Evolutionary conservation across 2,797 vertebrate species (phyloP).

Genomic region (Hybognathus amarus): DNA sequence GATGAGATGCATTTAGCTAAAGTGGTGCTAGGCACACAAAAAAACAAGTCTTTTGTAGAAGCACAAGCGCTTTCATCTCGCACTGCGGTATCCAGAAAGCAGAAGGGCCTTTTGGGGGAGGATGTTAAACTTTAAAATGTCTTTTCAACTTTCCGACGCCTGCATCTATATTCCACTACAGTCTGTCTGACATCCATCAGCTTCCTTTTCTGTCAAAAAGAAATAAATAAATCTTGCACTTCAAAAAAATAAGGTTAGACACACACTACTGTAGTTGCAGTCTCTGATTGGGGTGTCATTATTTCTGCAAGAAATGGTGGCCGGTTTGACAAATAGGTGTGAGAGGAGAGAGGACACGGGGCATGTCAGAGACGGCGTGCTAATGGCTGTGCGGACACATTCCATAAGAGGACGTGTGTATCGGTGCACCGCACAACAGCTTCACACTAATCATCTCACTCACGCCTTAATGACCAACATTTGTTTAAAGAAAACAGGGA

Average conservation of each 20-base stretch:
- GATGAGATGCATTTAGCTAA: conserved; percentile 56
- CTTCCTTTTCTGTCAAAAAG: conserved; percentile 19
- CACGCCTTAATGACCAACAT: conserved; percentile 46
- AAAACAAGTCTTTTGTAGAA: conserved; percentile 46
- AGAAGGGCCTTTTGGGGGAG: conserved; percentile 52
- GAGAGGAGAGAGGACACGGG: conserved; percentile 63
- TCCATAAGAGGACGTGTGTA: conserved; percentile 36
- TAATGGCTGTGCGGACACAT: conserved; percentile 45
- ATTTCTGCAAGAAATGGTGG: conserved; percentile 38
- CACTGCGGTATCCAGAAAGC: conserved; percentile 51
- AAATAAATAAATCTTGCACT: conserved; percentile 32
- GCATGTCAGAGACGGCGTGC: conserved; percentile 49
- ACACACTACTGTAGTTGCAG: neutral
- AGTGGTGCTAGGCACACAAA: conserved; percentile 45
- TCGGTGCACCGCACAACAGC: conserved; percentile 28
- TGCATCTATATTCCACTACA: conserved; percentile 29
- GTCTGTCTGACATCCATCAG: conserved; percentile 49
- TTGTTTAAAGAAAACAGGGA: conserved; percentile 55
- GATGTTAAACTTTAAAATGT: conserved; percentile 59
- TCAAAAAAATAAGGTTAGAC: conserved; percentile 35
- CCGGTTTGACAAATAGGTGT: conserved; percentile 65
- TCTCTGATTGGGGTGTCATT: conserved; percentile 46
- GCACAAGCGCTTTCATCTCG: conserved; percentile 55
- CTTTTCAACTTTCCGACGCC: conserved; percentile 45
- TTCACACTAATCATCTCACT: conserved; percentile 54